Evolutionary conservation across 2,888 invertebrate genomes (phyloP).

Genomic region (Sarcophaga rosellei): DNA sequence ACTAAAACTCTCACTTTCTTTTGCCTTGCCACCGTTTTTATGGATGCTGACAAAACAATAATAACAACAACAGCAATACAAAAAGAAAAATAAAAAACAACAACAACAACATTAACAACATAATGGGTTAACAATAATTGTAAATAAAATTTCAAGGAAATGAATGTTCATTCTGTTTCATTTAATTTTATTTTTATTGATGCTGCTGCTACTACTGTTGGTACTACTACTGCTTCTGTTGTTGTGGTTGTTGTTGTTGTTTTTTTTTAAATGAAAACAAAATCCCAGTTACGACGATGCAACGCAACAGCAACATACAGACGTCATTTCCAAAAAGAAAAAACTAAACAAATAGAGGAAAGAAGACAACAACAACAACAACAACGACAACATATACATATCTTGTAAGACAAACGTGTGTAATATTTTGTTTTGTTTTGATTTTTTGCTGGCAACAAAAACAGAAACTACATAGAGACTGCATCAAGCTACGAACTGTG

Average conservation of each 20-base stretch:
- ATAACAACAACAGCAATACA: neutral
- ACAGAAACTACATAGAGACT: neutral
- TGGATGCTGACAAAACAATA: neutral
- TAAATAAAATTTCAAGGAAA: conserved; percentile 63
- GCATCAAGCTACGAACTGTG: neutral
- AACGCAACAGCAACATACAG: neutral
- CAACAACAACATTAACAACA: conserved; percentile 18
- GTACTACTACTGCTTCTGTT: neutral
- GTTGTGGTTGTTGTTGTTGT: neutral
- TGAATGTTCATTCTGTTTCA: conserved; percentile 30
- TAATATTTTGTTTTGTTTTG: neutral
- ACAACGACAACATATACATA: neutral
- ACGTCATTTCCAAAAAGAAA: neutral
- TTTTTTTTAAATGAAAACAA: conserved; percentile 30
- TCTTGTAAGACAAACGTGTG: neutral
- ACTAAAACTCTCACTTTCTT: conserved; percentile 24
- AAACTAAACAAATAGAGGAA: neutral
- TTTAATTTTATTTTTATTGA: too few relatives aligned
- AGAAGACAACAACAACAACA: neutral
- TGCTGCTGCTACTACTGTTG: too few relatives aligned
- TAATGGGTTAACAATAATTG: conserved; percentile 55
- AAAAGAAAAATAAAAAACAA: too few relatives aligned
- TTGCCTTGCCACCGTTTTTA: conserved; percentile 7
- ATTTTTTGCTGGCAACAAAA: neutral
- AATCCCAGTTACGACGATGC: neutral